These are phyloP conservation scores for Drosophila dunni DNA, from an alignment of 1,140 invertebrate genomes.

Conservation along the genomic window DNA sequence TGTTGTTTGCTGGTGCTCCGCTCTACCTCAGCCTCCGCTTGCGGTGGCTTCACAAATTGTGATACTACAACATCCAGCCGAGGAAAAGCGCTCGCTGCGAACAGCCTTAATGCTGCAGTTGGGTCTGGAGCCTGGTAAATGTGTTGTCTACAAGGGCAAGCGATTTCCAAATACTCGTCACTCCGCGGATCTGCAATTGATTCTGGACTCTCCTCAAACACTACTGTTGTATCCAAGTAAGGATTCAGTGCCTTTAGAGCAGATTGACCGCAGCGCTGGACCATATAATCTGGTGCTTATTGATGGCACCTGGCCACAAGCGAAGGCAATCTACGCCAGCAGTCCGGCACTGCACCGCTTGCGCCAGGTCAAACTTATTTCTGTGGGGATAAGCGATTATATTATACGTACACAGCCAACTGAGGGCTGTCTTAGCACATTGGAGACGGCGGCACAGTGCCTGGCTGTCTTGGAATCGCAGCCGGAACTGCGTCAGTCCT, in stretches of 20 bases:
- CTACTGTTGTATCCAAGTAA: constrained; percentile 93
- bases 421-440: constrained; percentile 94
- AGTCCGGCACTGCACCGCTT: constrained; percentile 89
- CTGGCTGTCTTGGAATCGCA: constrained; percentile 91
- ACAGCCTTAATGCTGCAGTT: constrained; percentile 95
- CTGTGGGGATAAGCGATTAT: constrained; percentile 91
- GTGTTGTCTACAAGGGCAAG: constrained; percentile 92
- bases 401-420: constrained; percentile 97
- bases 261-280: constrained; percentile 84
- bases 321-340: constrained; percentile 92
- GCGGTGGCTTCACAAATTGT: constrained; percentile 89
- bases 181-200: constrained; percentile 87
- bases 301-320: constrained; percentile 97
- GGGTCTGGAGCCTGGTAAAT: constrained; percentile 90
- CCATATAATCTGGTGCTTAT: constrained; percentile 93
- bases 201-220: constrained; percentile 89
- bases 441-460: constrained; percentile 95
- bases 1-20: constrained; percentile 95
- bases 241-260: constrained; percentile 86
- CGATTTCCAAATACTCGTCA: constrained; percentile 91
- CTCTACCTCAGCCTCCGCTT: constrained; percentile 89
- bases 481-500: constrained; percentile 87
- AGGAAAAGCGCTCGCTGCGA: constrained; percentile 94
- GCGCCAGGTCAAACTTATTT: constrained; percentile 91
- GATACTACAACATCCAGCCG: constrained; percentile 96